Evolutionary conservation across 2,797 vertebrate genomes (phyloP), one percentile per base, ranked within the genome.

Genomic region (Chrysolophus pictus): DNA sequence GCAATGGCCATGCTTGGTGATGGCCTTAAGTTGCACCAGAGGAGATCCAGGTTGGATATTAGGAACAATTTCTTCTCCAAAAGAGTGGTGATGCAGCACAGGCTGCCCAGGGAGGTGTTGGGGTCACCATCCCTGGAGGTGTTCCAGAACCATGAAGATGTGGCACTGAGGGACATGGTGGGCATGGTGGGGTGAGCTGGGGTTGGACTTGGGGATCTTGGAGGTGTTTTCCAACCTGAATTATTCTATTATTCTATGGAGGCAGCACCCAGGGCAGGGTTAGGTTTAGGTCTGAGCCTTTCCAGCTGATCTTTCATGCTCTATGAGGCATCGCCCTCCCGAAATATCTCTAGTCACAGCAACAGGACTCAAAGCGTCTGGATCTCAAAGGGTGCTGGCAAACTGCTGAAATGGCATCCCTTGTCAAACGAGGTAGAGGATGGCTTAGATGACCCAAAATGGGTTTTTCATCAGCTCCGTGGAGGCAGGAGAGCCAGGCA

Each of bases 281-380:
- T 21, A 58, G 23, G 17, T 6, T n/a, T 70, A 53, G 68, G 26
- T 31, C 47, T 31, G 47, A 70, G 31, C 6, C 17, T 47, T 69
- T 65, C 1, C 55, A n/a, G 14, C 11, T 55, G 33, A 31, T 26
- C 41, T 33, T 19, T 4, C 4, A 1, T 24, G 14, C 2, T 0
- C 9, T 42, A 31, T 8, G 35, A 46, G 11, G 29, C 24, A 13
- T 18, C 51, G 23, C 21, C 21, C 24, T 49, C 49, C 42, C 60
- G 21, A 11, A 9, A 59, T 2, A 1, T 17, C 59, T 46, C 19
- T 3, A 11, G 49, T 10, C 37, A 14, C 37, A 9, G 8, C 58
- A 39, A 16, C 14, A 22, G n/a, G 28, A 21, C 47, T 21, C 6
- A 28, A 44, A 58, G 69, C 22, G 10, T 42, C 28, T n/a, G 65